phyloP scores from a whole-genome alignment of 2,888 invertebrate genomes.

The Drosophila mettleri region DNA sequence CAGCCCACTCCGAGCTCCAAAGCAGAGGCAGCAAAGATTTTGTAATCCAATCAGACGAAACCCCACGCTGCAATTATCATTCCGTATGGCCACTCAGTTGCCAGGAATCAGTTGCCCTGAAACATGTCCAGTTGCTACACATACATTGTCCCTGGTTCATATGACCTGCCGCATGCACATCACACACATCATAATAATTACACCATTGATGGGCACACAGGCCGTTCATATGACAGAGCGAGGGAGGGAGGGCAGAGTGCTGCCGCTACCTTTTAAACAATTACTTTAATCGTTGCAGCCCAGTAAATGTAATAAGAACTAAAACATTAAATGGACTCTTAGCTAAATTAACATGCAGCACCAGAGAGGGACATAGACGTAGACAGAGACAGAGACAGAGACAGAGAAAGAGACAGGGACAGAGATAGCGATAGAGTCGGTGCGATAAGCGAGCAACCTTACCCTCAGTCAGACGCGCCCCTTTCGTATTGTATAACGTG shows the following conservation, averaged over 20 bases:
- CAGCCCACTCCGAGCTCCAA: neutral
- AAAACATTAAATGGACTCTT: slow-evolving; percentile 76
- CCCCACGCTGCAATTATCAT: slow-evolving; percentile 4
- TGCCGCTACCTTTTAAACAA: slow-evolving; percentile 54
- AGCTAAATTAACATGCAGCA: slow-evolving; percentile 69
- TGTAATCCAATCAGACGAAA: slow-evolving; percentile 10
- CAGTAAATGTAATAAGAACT: slow-evolving; percentile 55
- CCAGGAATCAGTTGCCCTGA: neutral
- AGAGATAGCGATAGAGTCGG: neutral
- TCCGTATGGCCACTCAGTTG: neutral
- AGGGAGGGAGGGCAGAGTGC: neutral
- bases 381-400: neutral
- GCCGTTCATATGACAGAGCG: neutral
- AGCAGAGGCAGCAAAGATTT: slow-evolving; percentile 2
- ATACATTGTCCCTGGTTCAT: slow-evolving; percentile 11
- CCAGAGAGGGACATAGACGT: neutral
- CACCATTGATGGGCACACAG: slow-evolving; percentile 17
- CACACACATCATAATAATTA: slow-evolving; percentile 70
- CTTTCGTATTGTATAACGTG: slow-evolving; percentile 23
- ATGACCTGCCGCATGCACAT: slow-evolving; percentile 60
- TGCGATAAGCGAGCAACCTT: slow-evolving; percentile 36
- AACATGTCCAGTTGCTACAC: slow-evolving; percentile 2
- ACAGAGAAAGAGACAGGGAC: neutral
- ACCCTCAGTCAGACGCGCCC: slow-evolving; percentile 49
- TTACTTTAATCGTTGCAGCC: slow-evolving; percentile 62